These are phyloP conservation scores for Bradynema listronoti DNA, from an alignment of 1,140 invertebrate genomes.

Conservation along the genomic window DNA sequence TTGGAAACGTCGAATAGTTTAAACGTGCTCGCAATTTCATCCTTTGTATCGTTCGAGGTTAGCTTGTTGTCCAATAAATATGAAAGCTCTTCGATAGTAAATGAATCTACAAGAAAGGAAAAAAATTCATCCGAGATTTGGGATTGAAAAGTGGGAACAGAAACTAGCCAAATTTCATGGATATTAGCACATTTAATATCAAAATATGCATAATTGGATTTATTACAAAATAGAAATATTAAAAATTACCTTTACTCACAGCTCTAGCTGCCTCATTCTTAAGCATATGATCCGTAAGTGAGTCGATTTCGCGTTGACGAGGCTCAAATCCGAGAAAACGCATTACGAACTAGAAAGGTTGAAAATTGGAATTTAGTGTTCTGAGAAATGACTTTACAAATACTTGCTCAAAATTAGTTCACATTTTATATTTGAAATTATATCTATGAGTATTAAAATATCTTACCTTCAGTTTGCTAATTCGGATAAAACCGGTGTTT, in stretches of 20 bases:
- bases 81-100: constrained; percentile 27
- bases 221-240: constrained; percentile 1
- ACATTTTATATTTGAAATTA: no score
- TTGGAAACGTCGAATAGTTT: constrained; percentile 30
- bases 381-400: background rate
- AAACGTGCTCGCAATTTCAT: constrained; percentile 37
- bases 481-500: no score
- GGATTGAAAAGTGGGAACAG: background rate
- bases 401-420: no score
- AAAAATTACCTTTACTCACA: constrained; percentile 18
- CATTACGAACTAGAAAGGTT: constrained; percentile 26
- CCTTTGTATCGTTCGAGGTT: constrained; percentile 4
- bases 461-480: no score
- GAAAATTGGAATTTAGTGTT: background rate
- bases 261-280: constrained; percentile 31
- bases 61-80: constrained; percentile 33
- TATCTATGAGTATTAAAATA: no score
- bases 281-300: constrained; percentile 18
- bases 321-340: constrained; percentile 36
- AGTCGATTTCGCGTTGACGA: constrained; percentile 25
- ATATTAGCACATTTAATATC: background rate
- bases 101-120: constrained; percentile 17
- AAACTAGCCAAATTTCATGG: background rate
- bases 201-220: background rate
- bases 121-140: background rate